A percentile compares a stretch with the other conserved stretches of the same genome.
These are phyloP conservation scores for Zygogramma bicolorata DNA, from an alignment of 2,888 invertebrate species.

Conservation along the genomic window DNA sequence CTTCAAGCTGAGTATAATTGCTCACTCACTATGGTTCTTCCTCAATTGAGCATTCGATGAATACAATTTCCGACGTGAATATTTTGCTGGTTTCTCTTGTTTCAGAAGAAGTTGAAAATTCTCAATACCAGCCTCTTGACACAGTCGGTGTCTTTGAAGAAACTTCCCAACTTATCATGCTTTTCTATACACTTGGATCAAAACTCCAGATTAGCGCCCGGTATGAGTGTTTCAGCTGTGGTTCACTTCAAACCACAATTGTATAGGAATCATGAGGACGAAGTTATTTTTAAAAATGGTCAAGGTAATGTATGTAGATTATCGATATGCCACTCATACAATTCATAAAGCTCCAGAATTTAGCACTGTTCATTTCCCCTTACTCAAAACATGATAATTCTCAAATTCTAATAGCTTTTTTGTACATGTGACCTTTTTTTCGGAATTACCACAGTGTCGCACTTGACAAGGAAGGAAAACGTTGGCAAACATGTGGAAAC, in stretches of 20 bases:
- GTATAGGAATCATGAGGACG: constrained; percentile 59
- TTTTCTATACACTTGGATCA: constrained; percentile 55
- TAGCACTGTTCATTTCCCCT: no score
- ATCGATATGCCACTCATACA: no score
- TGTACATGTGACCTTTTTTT: no score
- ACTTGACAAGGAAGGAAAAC: no score
- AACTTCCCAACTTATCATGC: constrained; percentile 53
- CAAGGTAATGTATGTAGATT: constrained; percentile 25
- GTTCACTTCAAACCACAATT: constrained; percentile 60
- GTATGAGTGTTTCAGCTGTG: constrained; percentile 62
- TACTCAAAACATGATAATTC: no score
- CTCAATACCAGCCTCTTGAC: constrained; percentile 55
- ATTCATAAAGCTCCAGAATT: no score
- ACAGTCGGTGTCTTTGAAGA: constrained; percentile 57
- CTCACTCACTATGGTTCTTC: no score
- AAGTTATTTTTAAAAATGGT: constrained; percentile 57
- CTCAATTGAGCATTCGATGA: no score
- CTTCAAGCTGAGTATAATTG: no score
- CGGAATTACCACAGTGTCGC: no score
- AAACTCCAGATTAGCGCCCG: constrained; percentile 61
- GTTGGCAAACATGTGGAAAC: no score
- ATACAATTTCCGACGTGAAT: neutral
- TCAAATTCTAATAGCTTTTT: no score
- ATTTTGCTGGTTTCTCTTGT: neutral
- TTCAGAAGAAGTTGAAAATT: constrained; percentile 51